Percentiles rank a stretch among this genome's conserved stretches.
Conservation (phyloP, 2,113 vertebrate genomes). For the Salvelinus fontinalis region DNA sequence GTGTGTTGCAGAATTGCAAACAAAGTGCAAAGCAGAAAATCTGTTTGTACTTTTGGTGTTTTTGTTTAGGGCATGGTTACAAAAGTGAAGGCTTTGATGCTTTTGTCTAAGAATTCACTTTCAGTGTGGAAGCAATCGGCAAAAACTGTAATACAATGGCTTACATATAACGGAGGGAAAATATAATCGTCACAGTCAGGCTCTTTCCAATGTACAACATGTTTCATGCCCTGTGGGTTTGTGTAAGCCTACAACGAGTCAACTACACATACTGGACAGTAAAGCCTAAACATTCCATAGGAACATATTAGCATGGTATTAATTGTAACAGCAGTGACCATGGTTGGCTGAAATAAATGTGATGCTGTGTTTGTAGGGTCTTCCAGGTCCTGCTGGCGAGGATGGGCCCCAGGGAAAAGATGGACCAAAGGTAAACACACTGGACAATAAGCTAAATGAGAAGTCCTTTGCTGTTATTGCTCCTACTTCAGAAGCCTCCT, state of each 20-base stretch:
- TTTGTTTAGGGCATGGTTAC: no score
- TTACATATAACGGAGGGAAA: background rate
- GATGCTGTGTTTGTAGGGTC: slow-evolving; percentile 77
- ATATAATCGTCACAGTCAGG: no score
- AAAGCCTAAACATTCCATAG: background rate
- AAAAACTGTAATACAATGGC: no score
- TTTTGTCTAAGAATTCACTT: no score
- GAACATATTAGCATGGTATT: background rate
- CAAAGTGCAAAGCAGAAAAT: no score
- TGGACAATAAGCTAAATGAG: background rate
- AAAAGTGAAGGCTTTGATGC: no score
- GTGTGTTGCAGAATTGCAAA: no score
- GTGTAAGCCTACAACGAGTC: background rate
- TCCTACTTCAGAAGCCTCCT: background rate
- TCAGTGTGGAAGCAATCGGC: no score
- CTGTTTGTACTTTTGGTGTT: no score
- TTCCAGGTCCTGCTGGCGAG: slow-evolving; percentile 86
- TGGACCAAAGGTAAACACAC: slow-evolving; percentile 83
- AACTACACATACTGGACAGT: background rate
- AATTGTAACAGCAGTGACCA: background rate
- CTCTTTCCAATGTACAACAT: background rate
- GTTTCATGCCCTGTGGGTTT: background rate
- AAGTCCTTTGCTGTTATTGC: background rate
- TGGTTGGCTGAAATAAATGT: background rate
- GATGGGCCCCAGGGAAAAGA: slow-evolving; percentile 94